Evolutionary conservation across 64 coral and sea anemone genomes (phyloP).

Genomic region (Dendrophyllia cribrosa): DNA sequence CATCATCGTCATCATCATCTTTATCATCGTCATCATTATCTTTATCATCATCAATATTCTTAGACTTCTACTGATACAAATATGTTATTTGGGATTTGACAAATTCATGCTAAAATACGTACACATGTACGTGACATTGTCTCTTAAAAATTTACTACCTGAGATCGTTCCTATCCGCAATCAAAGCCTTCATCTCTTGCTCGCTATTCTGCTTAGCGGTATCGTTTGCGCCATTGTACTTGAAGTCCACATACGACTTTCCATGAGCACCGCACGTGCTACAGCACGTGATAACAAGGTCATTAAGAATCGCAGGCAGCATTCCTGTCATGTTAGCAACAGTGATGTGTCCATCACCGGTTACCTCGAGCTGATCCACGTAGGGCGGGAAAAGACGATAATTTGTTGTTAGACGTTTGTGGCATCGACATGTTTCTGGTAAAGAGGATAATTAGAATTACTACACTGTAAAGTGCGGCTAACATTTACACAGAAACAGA

Average conservation of each 20-base stretch:
- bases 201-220: conserved; percentile 21
- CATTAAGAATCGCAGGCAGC: conserved; percentile 58
- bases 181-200: conserved; percentile 35
- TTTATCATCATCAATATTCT: too few species aligned
- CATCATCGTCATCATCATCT: too few species aligned
- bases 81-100: too few species aligned
- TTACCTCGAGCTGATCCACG: not conserved
- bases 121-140: too few species aligned
- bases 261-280: conserved; percentile 54
- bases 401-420: conserved; percentile 69
- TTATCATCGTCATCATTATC: too few species aligned
- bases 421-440: conserved; percentile 76
- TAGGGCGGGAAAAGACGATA: conserved; percentile 74
- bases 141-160: not conserved
- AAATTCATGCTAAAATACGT: too few species aligned
- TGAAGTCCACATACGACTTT: conserved; percentile 64
- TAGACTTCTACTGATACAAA: too few species aligned
- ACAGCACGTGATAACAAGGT: conserved; percentile 65
- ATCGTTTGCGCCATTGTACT: conserved; percentile 47
- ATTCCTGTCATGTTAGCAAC: conserved; percentile 58
- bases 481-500: too few species aligned
- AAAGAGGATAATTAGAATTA: not conserved
- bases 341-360: not conserved
- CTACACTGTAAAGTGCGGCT: not conserved
- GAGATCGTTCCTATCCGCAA: conserved; percentile 57